Conservation (phyloP, 1,140 invertebrate genomes). For the Phthorimaea operculella region DNA sequence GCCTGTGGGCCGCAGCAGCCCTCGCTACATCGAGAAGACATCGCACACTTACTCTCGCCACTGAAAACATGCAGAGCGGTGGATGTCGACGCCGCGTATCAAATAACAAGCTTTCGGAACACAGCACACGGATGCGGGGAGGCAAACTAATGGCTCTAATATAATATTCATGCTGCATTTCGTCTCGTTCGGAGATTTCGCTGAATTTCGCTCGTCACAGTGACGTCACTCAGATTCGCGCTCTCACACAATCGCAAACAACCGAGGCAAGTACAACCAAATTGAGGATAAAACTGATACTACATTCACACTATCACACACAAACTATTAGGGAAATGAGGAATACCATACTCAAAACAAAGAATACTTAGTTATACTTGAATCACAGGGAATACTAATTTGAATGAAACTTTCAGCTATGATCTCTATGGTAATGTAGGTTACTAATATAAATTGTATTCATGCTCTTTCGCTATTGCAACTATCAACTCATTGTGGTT, state of each 20-base stretch:
- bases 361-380: no score
- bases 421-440: no score
- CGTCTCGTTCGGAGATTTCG: conserved; percentile 37
- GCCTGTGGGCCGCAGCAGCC: conserved; percentile 35
- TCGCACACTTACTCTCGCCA: conserved; percentile 52
- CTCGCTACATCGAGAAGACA: conserved; percentile 61
- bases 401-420: no score
- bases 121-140: conserved; percentile 48
- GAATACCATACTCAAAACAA: conserved; percentile 3
- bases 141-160: conserved; percentile 41
- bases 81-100: conserved; percentile 27
- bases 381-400: no score
- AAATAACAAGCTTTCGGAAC: conserved; percentile 35
- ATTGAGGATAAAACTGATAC: conserved; percentile 26
- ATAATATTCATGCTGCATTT: conserved; percentile 44
- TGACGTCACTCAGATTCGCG: conserved; percentile 19
- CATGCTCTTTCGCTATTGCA: no score
- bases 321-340: not conserved
- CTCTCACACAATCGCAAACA: conserved; percentile 55
- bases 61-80: conserved; percentile 48
- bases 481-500: no score
- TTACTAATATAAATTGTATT: no score
- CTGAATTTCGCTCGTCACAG: conserved; percentile 64
- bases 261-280: conserved; percentile 57
- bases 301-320: no score